Evolutionary conservation across 2,113 vertebrate genomes (phyloP).

Genomic region (Ophthalmolycus amberensis): DNA sequence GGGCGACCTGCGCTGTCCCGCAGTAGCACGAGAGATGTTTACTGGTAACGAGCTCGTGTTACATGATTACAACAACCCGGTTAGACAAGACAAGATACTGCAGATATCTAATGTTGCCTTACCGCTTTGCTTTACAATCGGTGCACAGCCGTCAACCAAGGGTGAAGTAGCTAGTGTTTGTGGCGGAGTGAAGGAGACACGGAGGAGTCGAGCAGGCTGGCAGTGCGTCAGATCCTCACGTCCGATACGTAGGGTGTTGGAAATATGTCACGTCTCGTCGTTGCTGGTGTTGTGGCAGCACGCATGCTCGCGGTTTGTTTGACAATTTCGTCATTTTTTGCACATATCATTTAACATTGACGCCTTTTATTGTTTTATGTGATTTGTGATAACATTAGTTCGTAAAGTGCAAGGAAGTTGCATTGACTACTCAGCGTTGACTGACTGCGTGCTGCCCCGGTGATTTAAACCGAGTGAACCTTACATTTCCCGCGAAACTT

Average conservation of each 20-base stretch:
- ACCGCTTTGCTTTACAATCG: constrained; percentile 66
- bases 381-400: background rate
- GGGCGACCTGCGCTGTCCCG: constrained; percentile 63
- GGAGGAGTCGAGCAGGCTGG: constrained; percentile 31
- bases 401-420: background rate
- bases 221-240: constrained; percentile 60
- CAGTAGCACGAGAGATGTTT: constrained; percentile 34
- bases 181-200: constrained; percentile 41
- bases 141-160: constrained; percentile 50
- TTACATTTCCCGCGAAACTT: constrained; percentile 58
- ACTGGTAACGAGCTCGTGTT: constrained; percentile 42
- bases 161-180: constrained; percentile 51
- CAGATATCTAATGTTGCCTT: constrained; percentile 55
- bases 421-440: background rate
- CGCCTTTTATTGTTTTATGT: background rate
- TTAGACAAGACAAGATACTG: background rate
- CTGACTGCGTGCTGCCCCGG: background rate
- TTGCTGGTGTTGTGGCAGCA: background rate
- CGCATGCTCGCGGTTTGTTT: background rate
- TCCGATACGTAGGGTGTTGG: constrained; percentile 37
- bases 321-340: background rate
- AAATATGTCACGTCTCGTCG: constrained; percentile 54
- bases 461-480: constrained; percentile 53
- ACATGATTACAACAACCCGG: constrained; percentile 1
- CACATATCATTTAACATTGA: background rate